Conservation (phyloP, 53 echinoderm and acorn worm species). For the Astropecten irregularis region DNA sequence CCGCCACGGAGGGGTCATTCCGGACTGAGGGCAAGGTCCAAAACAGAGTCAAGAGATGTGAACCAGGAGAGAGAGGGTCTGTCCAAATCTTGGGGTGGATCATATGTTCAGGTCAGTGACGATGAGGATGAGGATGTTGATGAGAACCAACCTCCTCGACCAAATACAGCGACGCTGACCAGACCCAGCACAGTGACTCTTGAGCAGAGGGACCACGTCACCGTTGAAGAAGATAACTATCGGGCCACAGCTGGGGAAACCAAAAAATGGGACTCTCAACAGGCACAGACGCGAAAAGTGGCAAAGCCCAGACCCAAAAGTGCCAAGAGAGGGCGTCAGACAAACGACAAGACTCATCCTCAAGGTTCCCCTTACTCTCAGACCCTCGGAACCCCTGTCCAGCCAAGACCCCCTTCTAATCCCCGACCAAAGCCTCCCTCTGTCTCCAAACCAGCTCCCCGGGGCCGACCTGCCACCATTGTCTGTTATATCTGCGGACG, state of each 20-base stretch:
- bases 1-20: not conserved
- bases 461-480: constrained; percentile 66
- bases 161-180: constrained; percentile 78
- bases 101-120: not conserved
- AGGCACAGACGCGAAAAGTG: not conserved
- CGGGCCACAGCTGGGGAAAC: not conserved
- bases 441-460: constrained; percentile 15
- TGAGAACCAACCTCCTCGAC: constrained; percentile 37
- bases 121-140: not conserved
- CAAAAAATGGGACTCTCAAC: too few relatives aligned
- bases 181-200: constrained; percentile 87
- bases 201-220: constrained; percentile 67
- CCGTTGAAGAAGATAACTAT: constrained; percentile 45
- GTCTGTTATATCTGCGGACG: constrained; percentile 98
- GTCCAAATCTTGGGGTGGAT: constrained; percentile 74
- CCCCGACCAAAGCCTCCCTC: not conserved
- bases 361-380: constrained; percentile 15
- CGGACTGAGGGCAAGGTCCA: constrained; percentile 9
- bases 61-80: constrained; percentile 1
- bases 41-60: not conserved
- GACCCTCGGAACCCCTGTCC: not conserved
- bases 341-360: not conserved
- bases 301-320: constrained; percentile 16
- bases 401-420: constrained; percentile 48
- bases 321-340: constrained; percentile 32